Evolutionary conservation across 1,140 invertebrate species (phyloP).

Genomic region (Semibalanus balanoides): DNA sequence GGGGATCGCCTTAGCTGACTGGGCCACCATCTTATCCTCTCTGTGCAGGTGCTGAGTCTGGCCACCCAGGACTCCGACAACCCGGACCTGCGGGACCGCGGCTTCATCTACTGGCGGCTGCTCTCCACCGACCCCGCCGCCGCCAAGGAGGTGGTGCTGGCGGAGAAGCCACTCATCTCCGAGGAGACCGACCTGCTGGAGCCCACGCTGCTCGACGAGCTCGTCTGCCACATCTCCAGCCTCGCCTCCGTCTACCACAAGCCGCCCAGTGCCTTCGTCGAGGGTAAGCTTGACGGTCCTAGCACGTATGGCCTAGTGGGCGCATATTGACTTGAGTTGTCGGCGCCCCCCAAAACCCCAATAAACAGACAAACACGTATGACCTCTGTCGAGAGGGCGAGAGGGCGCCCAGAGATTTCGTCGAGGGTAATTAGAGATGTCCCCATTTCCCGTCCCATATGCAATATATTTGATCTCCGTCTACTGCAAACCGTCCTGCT

Average conservation of each 20-base stretch:
- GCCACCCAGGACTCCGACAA: conserved; percentile 93
- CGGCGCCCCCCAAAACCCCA: too few species aligned
- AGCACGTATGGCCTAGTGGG: too few species aligned
- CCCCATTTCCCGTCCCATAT: too few species aligned
- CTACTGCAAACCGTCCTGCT: too few species aligned
- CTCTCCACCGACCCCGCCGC: conserved; percentile 96
- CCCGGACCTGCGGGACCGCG: conserved; percentile 93
- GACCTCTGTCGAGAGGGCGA: too few species aligned
- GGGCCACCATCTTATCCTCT: too few species aligned
- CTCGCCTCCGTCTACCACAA: conserved; percentile 99
- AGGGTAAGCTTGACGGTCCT: conserved; percentile 42
- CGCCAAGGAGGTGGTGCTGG: conserved; percentile 97
- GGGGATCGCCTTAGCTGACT: neutral
- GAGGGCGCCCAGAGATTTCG: too few species aligned
- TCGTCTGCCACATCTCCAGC: conserved; percentile 98
- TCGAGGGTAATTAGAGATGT: too few species aligned
- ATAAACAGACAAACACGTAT: too few species aligned
- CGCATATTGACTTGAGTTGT: too few species aligned
- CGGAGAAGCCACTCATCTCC: conserved; percentile 97
- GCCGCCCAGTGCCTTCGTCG: conserved; percentile 96
- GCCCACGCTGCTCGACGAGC: conserved; percentile 91
- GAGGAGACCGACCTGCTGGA: conserved; percentile 98
- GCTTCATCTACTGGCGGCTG: conserved; percentile 98
- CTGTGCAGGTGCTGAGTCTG: conserved; percentile 21
- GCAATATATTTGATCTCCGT: too few species aligned